A percentile compares a stretch with the other conserved stretches of the same genome.
These are phyloP conservation scores for Acanthacorydalis orientalis DNA, from an alignment of 2,888 invertebrate species.

Conservation along the genomic window DNA sequence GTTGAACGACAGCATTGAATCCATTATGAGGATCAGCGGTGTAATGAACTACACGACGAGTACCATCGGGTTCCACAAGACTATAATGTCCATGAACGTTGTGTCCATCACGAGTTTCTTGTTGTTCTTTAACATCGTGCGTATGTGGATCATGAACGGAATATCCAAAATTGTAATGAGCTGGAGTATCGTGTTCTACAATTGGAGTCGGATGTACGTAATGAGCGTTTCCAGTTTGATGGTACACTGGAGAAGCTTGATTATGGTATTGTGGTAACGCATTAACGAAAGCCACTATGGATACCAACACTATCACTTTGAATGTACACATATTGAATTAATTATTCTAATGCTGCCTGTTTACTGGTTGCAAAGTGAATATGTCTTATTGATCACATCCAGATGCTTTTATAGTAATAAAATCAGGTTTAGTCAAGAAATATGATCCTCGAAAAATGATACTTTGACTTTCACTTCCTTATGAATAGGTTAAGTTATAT, in stretches of 20 bases:
- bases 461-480: too few relatives aligned
- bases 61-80: neutral
- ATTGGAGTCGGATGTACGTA: neutral
- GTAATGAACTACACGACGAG: neutral
- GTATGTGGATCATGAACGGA: conserved; percentile 30
- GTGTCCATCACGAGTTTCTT: conserved; percentile 32
- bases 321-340: neutral
- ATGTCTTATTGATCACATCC: too few relatives aligned
- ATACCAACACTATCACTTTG: neutral
- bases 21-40: neutral
- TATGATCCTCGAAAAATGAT: too few relatives aligned
- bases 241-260: too few relatives aligned
- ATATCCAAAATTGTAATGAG: conserved; percentile 30
- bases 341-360: neutral
- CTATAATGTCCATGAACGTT: conserved; percentile 26
- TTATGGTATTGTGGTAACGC: neutral
- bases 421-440: too few relatives aligned
- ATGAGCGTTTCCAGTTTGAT: neutral
- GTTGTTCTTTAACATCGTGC: conserved; percentile 33
- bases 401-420: too few relatives aligned
- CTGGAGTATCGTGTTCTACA: conserved; percentile 22
- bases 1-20: neutral
- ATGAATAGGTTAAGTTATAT: too few relatives aligned
- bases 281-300: neutral
- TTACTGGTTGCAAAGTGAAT: too few relatives aligned